These are phyloP conservation scores for Drosophila kanapiae DNA, from an alignment of 1,140 invertebrate species.

Conservation along the genomic window DNA sequence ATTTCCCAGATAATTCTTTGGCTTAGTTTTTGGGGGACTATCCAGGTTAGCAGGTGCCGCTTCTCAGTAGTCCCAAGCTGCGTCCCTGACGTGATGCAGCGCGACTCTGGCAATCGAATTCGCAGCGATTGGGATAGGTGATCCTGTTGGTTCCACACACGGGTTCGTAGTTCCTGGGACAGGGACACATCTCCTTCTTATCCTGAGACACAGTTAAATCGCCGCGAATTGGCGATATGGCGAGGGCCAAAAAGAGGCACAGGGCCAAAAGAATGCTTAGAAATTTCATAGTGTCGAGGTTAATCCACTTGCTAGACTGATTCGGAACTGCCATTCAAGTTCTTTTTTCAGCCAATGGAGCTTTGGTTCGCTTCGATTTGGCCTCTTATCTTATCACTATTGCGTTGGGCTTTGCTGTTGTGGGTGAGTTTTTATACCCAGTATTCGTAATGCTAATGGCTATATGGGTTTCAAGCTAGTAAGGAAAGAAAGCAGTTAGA, in stretches of 20 bases:
- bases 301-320: slow-evolving; percentile 65
- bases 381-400: slow-evolving; percentile 65
- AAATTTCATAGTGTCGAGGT: slow-evolving; percentile 59
- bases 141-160: slow-evolving; percentile 86
- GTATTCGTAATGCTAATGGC: not conserved
- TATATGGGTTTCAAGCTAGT: not conserved
- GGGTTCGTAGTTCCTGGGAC: slow-evolving; percentile 85
- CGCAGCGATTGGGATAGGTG: slow-evolving; percentile 86
- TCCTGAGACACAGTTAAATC: not conserved
- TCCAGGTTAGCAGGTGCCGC: slow-evolving; percentile 58
- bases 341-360: slow-evolving; percentile 9
- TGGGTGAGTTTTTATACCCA: slow-evolving; percentile 4
- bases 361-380: slow-evolving; percentile 35
- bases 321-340: slow-evolving; percentile 42
- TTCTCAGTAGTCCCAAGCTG: slow-evolving; percentile 60
- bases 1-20: slow-evolving; percentile 13
- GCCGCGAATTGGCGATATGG: slow-evolving; percentile 18
- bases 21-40: not conserved
- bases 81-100: slow-evolving; percentile 63
- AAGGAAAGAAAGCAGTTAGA: too few species aligned
- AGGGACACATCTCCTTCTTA: slow-evolving; percentile 75
- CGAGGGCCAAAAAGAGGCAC: slow-evolving; percentile 55
- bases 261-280: slow-evolving; percentile 57
- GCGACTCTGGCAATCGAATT: slow-evolving; percentile 83
- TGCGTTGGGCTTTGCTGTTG: slow-evolving; percentile 26